A percentile compares a stretch with the other conserved stretches of the same genome.
phyloP scores from a whole-genome alignment of 37 sponge, comb jelly and placozoan genomes.

The Ianthella basta region DNA sequence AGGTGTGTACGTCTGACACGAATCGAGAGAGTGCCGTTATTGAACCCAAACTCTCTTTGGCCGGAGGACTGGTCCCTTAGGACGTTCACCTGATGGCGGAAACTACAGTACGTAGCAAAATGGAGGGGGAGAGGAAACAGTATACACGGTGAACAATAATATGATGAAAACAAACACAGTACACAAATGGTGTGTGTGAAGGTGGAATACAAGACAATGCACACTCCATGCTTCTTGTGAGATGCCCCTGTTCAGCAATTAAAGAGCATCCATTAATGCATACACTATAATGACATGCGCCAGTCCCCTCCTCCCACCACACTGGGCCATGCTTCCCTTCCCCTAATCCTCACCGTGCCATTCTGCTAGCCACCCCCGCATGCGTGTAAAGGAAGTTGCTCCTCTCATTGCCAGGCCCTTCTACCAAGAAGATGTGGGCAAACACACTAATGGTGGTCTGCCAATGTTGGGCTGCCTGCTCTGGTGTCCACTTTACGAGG shows the following conservation, averaged over 20 bases:
- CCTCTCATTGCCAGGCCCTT: slow-evolving; percentile 81
- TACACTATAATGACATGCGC: too few species aligned
- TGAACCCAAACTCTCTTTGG: slow-evolving; percentile 37
- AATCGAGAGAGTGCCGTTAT: slow-evolving; percentile 60
- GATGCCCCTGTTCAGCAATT: too few species aligned
- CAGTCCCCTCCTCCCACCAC: too few species aligned
- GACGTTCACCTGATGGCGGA: slow-evolving; percentile 64
- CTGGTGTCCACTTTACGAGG: slow-evolving; percentile 48
- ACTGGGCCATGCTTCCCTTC: too few species aligned
- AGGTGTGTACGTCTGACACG: slow-evolving; percentile 58
- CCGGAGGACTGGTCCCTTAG: slow-evolving; percentile 38
- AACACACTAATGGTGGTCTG: slow-evolving; percentile 69
- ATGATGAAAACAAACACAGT: too few species aligned
- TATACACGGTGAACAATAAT: too few species aligned
- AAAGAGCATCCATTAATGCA: too few species aligned
- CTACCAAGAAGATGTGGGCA: slow-evolving; percentile 85
- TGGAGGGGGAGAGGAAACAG: not conserved
- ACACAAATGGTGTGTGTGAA: too few species aligned
- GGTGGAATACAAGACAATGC: too few species aligned
- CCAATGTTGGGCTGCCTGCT: slow-evolving; percentile 68
- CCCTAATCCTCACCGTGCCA: slow-evolving; percentile 65
- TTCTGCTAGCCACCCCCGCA: slow-evolving; percentile 85
- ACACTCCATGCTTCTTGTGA: too few species aligned
- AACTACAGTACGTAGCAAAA: slow-evolving; percentile 34
- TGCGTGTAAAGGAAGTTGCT: slow-evolving; percentile 82